These are phyloP conservation scores for Ooceraea biroi DNA, from an alignment of 1,140 invertebrate genomes.

Conservation along the genomic window DNA sequence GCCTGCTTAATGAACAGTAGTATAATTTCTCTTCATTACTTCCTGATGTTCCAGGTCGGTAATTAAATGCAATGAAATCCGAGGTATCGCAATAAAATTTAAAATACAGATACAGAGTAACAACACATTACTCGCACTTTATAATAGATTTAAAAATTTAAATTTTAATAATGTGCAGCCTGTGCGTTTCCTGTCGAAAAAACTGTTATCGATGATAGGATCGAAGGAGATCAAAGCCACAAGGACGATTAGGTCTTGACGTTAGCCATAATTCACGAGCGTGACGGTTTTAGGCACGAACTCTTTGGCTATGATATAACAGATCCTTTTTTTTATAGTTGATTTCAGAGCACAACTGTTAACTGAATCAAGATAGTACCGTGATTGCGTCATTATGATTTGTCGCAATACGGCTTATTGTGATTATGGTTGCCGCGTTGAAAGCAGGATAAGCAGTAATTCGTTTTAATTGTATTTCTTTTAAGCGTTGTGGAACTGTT, in stretches of 20 bases:
- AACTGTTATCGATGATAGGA: not conserved
- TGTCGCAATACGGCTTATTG: not conserved
- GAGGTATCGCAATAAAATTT: slow-evolving; percentile 9
- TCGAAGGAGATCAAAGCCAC: not conserved
- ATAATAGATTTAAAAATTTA: no score
- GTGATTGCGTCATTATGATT: slow-evolving; percentile 28
- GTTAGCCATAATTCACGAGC: not conserved
- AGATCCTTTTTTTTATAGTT: not conserved
- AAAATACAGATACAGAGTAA: not conserved
- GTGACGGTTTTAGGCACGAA: not conserved
- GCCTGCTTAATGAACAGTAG: slow-evolving; percentile 54
- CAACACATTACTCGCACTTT: slow-evolving; percentile 1
- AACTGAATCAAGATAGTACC: not conserved
- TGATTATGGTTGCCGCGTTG: slow-evolving; percentile 14
- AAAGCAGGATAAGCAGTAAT: not conserved
- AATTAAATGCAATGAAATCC: slow-evolving; percentile 45
- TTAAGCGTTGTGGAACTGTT: not conserved
- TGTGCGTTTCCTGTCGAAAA: not conserved
- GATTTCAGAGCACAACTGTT: not conserved
- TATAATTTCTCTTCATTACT: slow-evolving; percentile 61
- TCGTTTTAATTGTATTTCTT: not conserved
- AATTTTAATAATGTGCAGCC: slow-evolving; percentile 10
- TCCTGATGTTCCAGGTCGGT: slow-evolving; percentile 57
- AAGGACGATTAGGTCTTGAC: not conserved
- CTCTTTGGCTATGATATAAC: not conserved